Conservation (phyloP, 2,113 vertebrate species). For the Pollachius pollachius region DNA sequence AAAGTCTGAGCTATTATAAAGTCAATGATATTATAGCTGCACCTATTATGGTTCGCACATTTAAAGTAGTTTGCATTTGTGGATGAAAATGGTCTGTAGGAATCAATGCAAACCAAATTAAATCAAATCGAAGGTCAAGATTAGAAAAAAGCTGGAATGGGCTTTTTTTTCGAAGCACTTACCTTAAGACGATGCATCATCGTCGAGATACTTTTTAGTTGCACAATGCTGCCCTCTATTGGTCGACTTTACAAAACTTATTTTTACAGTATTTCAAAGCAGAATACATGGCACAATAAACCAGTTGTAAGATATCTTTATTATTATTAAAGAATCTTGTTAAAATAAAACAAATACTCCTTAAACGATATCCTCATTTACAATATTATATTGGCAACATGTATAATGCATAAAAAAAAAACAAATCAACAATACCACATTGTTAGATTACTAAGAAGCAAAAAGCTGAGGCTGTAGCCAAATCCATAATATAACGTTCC, state of each 20-base stretch:
- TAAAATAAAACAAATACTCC: conserved; percentile 64
- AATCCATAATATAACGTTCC: conserved; percentile 58
- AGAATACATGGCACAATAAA: conserved; percentile 16
- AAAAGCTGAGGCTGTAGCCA: conserved; percentile 26
- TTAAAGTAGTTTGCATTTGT: background rate
- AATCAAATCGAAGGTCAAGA: background rate
- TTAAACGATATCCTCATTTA: conserved; percentile 44
- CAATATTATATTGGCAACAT: conserved; percentile 42
- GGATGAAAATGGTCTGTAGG: background rate
- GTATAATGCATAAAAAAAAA: conserved; percentile 55
- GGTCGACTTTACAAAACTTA: conserved; percentile 21
- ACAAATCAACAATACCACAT: conserved; percentile 60
- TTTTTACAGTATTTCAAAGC: background rate
- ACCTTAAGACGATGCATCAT: conserved; percentile 26
- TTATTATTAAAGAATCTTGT: conserved; percentile 50
- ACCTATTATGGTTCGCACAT: too few relatives aligned
- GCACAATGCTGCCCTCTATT: conserved; percentile 57
- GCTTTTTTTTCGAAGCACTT: conserved; percentile 37
- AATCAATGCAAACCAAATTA: background rate
- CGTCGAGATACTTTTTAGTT: background rate
- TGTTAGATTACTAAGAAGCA: conserved; percentile 59
- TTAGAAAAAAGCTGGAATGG: background rate
- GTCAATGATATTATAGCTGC: too few relatives aligned
- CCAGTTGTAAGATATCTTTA: conserved; percentile 56
- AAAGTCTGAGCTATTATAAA: too few relatives aligned